Conservation (phyloP, 2,888 invertebrate genomes). For the Drosophila neotestacea region DNA sequence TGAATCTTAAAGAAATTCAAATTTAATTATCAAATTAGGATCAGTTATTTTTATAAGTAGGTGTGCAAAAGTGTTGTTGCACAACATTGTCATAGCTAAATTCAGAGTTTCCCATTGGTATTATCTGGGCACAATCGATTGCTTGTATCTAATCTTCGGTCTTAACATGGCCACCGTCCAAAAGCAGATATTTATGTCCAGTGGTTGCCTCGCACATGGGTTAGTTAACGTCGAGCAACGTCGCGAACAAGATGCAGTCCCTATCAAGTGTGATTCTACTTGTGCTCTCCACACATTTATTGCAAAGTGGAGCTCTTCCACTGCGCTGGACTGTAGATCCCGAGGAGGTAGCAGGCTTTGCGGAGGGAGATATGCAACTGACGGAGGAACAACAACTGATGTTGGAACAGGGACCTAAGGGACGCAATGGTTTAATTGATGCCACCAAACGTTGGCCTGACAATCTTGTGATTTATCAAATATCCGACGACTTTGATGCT, state of each 20-base stretch:
- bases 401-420: slow-evolving; percentile 41
- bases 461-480: slow-evolving; percentile 88
- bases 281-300: slow-evolving; percentile 33
- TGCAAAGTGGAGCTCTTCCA: slow-evolving; percentile 27
- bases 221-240: slow-evolving; percentile 43
- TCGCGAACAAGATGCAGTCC: slow-evolving; percentile 52
- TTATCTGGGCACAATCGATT: slow-evolving; percentile 48
- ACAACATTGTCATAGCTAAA: not conserved
- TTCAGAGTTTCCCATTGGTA: slow-evolving; percentile 18
- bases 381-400: slow-evolving; percentile 82
- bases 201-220: slow-evolving; percentile 12
- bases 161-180: slow-evolving; percentile 1
- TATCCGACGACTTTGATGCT: slow-evolving; percentile 77
- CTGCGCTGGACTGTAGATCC: slow-evolving; percentile 86
- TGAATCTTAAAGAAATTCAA: too few species aligned
- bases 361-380: slow-evolving; percentile 91
- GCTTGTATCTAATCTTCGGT: slow-evolving; percentile 49
- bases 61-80: not conserved
- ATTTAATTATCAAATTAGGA: too few species aligned
- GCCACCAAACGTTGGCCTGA: slow-evolving; percentile 88
- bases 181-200: slow-evolving; percentile 49
- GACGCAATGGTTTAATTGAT: slow-evolving; percentile 88
- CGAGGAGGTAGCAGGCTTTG: slow-evolving; percentile 90
- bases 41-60: too few species aligned
- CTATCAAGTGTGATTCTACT: slow-evolving; percentile 16